Percentiles rank a stretch among this genome's conserved stretches.
These are phyloP conservation scores for Drosophila paramelanica DNA, from an alignment of 2,888 invertebrate species.

Conservation along the genomic window DNA sequence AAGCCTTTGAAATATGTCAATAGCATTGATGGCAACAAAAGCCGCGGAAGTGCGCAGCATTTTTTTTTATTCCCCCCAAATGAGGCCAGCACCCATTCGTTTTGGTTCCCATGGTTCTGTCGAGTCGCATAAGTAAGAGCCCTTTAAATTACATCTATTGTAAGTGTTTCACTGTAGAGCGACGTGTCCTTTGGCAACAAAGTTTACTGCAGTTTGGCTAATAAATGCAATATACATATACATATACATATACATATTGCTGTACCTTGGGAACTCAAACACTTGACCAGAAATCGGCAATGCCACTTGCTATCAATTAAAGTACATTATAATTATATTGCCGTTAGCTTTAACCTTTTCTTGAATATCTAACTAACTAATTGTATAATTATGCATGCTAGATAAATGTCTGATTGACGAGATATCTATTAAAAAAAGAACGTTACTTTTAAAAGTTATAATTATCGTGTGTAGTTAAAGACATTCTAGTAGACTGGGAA, in stretches of 20 bases:
- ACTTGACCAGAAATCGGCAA: conserved; percentile 53
- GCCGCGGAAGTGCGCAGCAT: conserved; percentile 36
- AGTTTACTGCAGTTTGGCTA: conserved; percentile 42
- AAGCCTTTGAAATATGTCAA: conserved; percentile 40
- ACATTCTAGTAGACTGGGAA: too few relatives aligned
- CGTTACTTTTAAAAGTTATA: neutral
- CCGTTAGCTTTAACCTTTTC: conserved; percentile 29
- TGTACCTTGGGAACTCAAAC: conserved; percentile 64
- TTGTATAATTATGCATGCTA: conserved; percentile 15
- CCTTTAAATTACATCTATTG: neutral
- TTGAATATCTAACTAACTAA: conserved; percentile 26
- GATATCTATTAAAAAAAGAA: neutral
- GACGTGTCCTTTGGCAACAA: conserved; percentile 38
- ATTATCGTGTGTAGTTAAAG: neutral
- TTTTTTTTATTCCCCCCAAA: conserved; percentile 19
- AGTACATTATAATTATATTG: conserved; percentile 63
- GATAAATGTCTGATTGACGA: neutral
- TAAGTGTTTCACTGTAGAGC: conserved; percentile 15
- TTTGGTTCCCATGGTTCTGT: conserved; percentile 11
- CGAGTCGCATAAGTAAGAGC: conserved; percentile 2
- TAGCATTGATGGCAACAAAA: conserved; percentile 39
- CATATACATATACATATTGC: conserved; percentile 6
- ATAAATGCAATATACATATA: conserved; percentile 22
- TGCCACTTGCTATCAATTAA: conserved; percentile 69
- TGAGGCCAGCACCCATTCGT: conserved; percentile 23